Evolutionary conservation across 1,140 invertebrate genomes (phyloP).

Genomic region (Periplaneta americana): DNA sequence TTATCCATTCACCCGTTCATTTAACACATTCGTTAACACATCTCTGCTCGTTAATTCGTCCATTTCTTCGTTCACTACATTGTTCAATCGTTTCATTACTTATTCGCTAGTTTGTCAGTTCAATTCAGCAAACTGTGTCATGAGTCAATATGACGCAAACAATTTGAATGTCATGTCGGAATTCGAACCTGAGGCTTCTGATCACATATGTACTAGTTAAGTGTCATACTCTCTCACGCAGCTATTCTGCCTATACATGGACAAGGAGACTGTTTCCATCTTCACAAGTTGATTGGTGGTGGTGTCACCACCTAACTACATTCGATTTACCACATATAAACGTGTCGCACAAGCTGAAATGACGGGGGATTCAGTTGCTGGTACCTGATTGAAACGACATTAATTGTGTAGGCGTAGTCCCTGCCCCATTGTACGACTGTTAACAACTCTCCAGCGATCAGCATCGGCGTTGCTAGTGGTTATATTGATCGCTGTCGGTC

Average conservation of each 20-base stretch:
- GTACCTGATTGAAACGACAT: neutral
- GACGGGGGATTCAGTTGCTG: too few species aligned
- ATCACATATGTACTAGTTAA: neutral
- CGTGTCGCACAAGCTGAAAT: neutral
- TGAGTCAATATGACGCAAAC: too few species aligned
- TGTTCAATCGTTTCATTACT: too few species aligned
- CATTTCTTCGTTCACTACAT: too few species aligned
- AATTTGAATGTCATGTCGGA: too few species aligned
- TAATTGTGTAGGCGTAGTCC: neutral
- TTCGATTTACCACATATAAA: neutral
- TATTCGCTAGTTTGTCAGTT: too few species aligned
- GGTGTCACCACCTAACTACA: neutral
- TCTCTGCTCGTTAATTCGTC: too few species aligned
- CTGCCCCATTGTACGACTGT: neutral
- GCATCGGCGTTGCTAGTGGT: neutral
- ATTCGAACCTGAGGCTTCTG: too few species aligned
- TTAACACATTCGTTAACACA: too few species aligned
- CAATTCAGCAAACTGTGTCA: too few species aligned
- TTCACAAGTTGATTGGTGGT: neutral
- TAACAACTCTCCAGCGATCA: neutral
- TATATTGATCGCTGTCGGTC: neutral
- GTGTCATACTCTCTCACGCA: neutral
- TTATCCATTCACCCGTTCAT: too few species aligned
- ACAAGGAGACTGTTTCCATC: neutral
- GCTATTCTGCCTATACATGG: too few species aligned